These are phyloP conservation scores for Fulmarus glacialis DNA, from an alignment of 2,113 vertebrate genomes.

Conservation along the genomic window DNA sequence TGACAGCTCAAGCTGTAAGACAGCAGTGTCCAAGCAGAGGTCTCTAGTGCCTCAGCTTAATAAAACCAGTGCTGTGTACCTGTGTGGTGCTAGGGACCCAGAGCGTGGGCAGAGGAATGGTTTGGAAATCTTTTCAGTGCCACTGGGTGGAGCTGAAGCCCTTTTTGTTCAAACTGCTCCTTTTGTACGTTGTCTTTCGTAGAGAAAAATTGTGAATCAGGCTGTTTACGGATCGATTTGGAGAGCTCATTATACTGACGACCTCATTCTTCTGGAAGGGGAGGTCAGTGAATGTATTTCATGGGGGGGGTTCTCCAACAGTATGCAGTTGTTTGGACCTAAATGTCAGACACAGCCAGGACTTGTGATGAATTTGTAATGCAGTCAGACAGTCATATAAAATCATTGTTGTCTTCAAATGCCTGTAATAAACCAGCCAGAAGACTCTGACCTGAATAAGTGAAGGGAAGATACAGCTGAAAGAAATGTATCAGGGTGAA, in stretches of 20 bases:
- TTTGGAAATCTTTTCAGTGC: background rate
- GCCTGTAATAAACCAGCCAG: background rate
- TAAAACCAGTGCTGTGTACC: accelerated
- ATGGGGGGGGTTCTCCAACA: background rate
- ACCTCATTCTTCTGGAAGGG: background rate
- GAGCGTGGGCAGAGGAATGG: background rate
- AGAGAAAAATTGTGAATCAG: background rate
- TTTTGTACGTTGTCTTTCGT: accelerated
- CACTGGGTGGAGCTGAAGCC: slow-evolving; percentile 53
- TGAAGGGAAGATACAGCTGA: background rate
- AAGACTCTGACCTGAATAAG: background rate
- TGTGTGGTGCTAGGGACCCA: accelerated
- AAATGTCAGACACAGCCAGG: background rate
- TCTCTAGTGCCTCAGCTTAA: background rate
- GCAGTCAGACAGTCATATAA: background rate
- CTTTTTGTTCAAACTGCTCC: background rate
- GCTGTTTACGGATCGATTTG: background rate
- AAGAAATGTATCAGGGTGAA: background rate
- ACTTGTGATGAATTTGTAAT: background rate
- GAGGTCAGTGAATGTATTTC: background rate
- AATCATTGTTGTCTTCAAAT: background rate
- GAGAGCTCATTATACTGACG: background rate
- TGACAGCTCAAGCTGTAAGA: background rate
- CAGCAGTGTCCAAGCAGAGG: background rate
- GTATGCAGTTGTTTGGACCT: background rate